Conservation (phyloP, 2,113 vertebrate genomes). For the Hypanus sabinus region DNA sequence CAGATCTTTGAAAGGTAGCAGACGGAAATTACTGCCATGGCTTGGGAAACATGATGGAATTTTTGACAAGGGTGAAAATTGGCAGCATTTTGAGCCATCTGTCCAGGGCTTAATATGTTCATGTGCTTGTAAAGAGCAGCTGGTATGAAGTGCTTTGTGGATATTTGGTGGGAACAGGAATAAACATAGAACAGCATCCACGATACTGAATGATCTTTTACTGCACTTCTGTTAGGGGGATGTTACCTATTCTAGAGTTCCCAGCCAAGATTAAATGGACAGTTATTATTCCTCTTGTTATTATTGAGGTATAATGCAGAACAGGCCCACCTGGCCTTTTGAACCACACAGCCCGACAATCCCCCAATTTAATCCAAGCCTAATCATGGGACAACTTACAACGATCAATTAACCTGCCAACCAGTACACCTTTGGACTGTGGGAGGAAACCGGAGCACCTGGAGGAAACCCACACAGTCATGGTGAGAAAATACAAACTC, state of each 20-base stretch:
- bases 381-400: no score
- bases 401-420: no score
- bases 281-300: no score
- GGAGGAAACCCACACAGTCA: no score
- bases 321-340: no score
- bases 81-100: conserved; percentile 16
- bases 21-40: not conserved
- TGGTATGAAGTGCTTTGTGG: not conserved
- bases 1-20: not conserved
- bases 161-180: not conserved
- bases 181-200: not conserved
- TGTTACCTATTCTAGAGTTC: not conserved
- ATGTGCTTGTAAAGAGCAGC: not conserved
- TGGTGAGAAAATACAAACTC: no score
- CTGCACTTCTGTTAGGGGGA: not conserved
- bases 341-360: no score
- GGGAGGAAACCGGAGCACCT: no score
- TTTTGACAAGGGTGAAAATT: conserved; percentile 5
- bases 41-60: not conserved
- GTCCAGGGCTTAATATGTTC: not conserved
- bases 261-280: not conserved
- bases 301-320: no score
- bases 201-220: not conserved
- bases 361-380: no score
- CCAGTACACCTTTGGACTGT: no score